Percentiles rank a stretch among this genome's conserved stretches.
Conservation (phyloP, 2,797 vertebrate species). For the Emys orbicularis region DNA sequence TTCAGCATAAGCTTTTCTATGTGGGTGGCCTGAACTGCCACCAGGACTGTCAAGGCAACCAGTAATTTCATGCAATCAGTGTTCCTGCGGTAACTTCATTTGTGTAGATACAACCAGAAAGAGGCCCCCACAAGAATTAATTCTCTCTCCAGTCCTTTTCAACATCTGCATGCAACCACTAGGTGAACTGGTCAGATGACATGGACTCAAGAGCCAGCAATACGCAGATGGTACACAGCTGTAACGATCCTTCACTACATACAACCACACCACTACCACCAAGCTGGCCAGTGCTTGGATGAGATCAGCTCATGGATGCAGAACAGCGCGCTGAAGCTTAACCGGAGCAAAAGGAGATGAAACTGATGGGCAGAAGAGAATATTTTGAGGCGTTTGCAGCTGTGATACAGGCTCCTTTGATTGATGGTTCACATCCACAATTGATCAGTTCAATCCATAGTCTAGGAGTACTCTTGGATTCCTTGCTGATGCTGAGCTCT, state of each 20-base stretch:
- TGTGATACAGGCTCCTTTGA: not conserved
- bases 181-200: not conserved
- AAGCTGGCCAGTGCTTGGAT: not conserved
- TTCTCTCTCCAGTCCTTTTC: not conserved
- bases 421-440: not conserved
- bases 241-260: not conserved
- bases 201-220: not conserved
- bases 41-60: not conserved
- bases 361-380: not conserved
- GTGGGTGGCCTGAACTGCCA: not conserved
- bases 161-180: not conserved
- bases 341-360: not conserved
- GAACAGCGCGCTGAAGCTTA: not conserved
- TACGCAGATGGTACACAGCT: not conserved
- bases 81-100: not conserved
- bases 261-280: not conserved
- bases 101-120: not conserved
- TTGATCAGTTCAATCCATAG: not conserved
- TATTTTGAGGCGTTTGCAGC: not conserved
- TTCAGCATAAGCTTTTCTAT: not conserved
- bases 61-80: not conserved
- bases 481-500: not conserved
- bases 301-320: not conserved
- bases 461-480: not conserved
- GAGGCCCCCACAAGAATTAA: not conserved